Conservation (phyloP, 1,140 invertebrate genomes). For the Apolygus lucorum region DNA sequence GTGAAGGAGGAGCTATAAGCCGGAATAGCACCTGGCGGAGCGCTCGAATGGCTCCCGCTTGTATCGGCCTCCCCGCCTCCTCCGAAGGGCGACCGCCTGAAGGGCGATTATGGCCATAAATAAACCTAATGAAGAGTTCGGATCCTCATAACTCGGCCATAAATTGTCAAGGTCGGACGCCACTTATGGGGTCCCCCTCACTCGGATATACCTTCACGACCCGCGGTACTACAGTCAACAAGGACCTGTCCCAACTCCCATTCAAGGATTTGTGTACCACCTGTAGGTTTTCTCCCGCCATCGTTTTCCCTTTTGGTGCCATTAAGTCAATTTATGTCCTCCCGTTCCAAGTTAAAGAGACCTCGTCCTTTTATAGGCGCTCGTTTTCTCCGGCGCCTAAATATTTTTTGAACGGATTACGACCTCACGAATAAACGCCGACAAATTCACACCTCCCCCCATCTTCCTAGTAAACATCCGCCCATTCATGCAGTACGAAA, state of each 20-base stretch:
- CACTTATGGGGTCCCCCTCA: constrained; percentile 16
- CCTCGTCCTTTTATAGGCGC: too few relatives aligned
- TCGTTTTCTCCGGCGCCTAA: too few relatives aligned
- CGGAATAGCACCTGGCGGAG: background rate
- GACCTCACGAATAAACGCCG: too few relatives aligned
- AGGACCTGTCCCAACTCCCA: background rate
- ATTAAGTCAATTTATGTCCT: background rate
- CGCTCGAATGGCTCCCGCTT: constrained; percentile 7
- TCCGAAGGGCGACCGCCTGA: background rate
- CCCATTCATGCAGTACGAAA: too few relatives aligned
- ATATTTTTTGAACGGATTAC: too few relatives aligned
- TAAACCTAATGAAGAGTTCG: constrained; percentile 28
- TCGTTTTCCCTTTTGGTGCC: background rate
- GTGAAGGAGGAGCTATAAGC: background rate
- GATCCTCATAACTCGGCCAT: constrained; percentile 22
- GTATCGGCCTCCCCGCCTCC: background rate
- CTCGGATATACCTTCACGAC: background rate
- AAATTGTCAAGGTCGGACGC: constrained; percentile 30
- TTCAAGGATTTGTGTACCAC: constrained; percentile 15
- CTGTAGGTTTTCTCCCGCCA: background rate
- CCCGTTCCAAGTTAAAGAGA: background rate
- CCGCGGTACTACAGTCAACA: background rate
- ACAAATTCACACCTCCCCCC: too few relatives aligned
- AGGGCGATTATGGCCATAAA: constrained; percentile 28
- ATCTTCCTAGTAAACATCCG: too few relatives aligned